These are phyloP conservation scores for Takifugu bimaculatus DNA, from an alignment of 2,113 vertebrate species.

Conservation along the genomic window DNA sequence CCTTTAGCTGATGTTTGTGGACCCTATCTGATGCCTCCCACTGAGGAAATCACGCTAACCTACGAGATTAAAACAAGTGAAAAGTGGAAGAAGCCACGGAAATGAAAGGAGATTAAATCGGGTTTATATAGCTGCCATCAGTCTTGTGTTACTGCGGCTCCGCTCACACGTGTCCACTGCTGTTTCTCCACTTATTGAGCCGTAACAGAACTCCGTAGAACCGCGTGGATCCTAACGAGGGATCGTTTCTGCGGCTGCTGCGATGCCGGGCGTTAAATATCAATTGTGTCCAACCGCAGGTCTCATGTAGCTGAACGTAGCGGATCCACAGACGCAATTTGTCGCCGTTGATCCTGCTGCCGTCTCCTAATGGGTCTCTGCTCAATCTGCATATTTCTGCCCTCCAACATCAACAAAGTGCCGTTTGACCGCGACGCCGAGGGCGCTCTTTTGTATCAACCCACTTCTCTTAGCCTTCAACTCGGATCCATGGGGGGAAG, in stretches of 20 bases:
- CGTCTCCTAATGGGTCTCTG: constrained; percentile 36
- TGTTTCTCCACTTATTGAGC: neutral
- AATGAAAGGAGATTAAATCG: constrained; percentile 40
- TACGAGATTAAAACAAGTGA: constrained; percentile 36
- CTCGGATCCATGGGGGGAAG: no score
- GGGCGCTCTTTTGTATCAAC: no score
- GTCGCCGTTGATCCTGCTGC: constrained; percentile 56
- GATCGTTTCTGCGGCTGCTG: constrained; percentile 27
- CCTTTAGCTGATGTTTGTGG: neutral
- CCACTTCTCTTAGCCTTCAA: no score
- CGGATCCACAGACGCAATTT: constrained; percentile 45
- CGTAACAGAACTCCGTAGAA: neutral
- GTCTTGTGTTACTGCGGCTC: constrained; percentile 9
- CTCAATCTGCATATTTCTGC: constrained; percentile 21
- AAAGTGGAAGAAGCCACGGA: constrained; percentile 23
- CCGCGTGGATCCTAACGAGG: neutral
- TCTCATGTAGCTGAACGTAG: constrained; percentile 54
- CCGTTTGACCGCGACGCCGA: neutral
- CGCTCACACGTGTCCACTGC: neutral
- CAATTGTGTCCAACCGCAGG: constrained; percentile 47
- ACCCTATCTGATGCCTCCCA: constrained; percentile 9
- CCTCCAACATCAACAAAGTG: constrained; percentile 26
- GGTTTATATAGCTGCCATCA: constrained; percentile 17
- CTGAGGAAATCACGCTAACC: constrained; percentile 29
- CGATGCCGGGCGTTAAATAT: constrained; percentile 54